Conservation (phyloP, 2,888 invertebrate species). For the Anoncus sp. region DNA sequence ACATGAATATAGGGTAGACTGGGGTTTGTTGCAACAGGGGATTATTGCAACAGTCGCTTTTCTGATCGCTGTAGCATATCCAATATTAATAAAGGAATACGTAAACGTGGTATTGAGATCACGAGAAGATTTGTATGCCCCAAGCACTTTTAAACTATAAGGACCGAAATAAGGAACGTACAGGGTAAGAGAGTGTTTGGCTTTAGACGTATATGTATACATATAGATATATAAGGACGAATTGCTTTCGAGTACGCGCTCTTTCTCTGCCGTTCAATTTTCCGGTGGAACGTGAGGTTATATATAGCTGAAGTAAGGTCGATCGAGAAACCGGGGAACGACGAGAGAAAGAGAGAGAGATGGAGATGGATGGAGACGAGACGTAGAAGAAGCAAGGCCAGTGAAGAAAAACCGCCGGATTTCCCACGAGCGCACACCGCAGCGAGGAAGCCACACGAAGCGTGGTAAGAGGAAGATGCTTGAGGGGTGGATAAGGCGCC, state of each 20-base stretch:
- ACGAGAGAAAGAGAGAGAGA: neutral
- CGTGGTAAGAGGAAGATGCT: constrained; percentile 3
- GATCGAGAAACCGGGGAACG: constrained; percentile 35
- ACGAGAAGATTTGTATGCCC: neutral
- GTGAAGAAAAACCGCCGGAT: constrained; percentile 53
- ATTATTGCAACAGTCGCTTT: no score
- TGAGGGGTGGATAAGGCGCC: constrained; percentile 26
- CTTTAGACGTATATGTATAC: constrained; percentile 13
- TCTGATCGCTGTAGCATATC: no score
- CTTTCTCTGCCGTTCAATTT: constrained; percentile 61
- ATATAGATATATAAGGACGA: constrained; percentile 23
- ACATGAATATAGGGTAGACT: no score
- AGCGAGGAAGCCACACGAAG: constrained; percentile 30
- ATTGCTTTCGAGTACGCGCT: constrained; percentile 17
- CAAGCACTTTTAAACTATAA: constrained; percentile 20
- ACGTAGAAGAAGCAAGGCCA: constrained; percentile 6
- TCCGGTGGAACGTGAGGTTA: constrained; percentile 46
- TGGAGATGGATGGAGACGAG: no score
- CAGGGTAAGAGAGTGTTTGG: constrained; percentile 10
- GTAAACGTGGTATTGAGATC: neutral
- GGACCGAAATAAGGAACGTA: constrained; percentile 27
- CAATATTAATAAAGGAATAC: no score
- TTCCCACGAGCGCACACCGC: constrained; percentile 47
- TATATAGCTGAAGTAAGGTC: constrained; percentile 27
- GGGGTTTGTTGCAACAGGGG: no score